These are phyloP conservation scores for Channa maculata DNA, from an alignment of 2,113 vertebrate genomes.

Conservation along the genomic window DNA sequence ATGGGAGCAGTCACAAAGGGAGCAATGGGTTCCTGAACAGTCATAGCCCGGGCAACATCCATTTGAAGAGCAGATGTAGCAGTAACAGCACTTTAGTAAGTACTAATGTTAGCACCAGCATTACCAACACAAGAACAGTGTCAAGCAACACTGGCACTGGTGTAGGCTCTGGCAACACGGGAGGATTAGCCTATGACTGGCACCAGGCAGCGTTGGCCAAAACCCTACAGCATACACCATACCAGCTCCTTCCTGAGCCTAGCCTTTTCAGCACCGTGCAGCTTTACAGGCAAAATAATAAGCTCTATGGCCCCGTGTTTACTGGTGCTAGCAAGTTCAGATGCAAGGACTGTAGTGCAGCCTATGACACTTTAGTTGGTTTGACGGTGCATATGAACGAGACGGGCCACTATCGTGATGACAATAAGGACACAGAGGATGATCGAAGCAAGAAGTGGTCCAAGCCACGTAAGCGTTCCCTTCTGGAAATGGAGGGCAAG, in stretches of 20 bases:
- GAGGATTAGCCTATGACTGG: constrained; percentile 95
- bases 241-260: constrained; percentile 95
- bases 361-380: constrained; percentile 97
- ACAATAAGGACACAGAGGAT: constrained; percentile 95
- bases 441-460: constrained; percentile 96
- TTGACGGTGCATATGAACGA: constrained; percentile 99
- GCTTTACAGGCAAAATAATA: constrained; percentile 98
- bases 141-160: constrained; percentile 81
- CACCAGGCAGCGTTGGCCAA: constrained; percentile 98
- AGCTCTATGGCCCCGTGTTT: constrained; percentile 97
- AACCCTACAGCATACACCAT: constrained; percentile 95
- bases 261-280: constrained; percentile 99
- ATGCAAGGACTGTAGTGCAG: constrained; percentile 98
- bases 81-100: constrained; percentile 67
- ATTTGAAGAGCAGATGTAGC: constrained; percentile 77
- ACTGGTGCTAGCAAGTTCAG: constrained; percentile 99
- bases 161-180: constrained; percentile 76
- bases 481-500: constrained; percentile 99
- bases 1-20: constrained; percentile 80
- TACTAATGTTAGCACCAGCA: constrained; percentile 70
- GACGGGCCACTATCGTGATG: constrained; percentile 97
- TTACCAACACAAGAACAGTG: constrained; percentile 74
- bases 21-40: constrained; percentile 81
- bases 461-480: constrained; percentile 96
- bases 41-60: constrained; percentile 76